Base-by-base conservation (phyloP, 2,797 vertebrate genomes). In the Paguma larvata region DNA sequence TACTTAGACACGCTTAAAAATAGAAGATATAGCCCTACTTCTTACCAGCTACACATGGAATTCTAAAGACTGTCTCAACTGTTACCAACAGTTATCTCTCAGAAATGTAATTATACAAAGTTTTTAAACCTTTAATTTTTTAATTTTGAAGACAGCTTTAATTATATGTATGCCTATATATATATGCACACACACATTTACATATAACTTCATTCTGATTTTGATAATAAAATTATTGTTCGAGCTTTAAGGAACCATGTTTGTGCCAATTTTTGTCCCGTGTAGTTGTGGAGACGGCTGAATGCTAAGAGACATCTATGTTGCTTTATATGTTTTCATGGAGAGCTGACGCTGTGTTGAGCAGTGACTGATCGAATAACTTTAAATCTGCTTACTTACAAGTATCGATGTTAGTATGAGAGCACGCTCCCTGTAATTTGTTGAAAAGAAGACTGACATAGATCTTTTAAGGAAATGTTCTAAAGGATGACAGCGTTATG, bases 1-100 rank as follows among this genome's bases (percentile, higher is more conserved):
- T 88, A 70, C 65, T 95, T 87, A 84, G n/a, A 79, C 75, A 34
- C 63, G 8, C 32, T 89, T 93, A 77, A 72, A 97, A 96, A 93
- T 48, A 95, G 46, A 92, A 93, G 32, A 89, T 68, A 77, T 9
- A 82, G 59, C 89, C 44, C 25, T 77, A 41, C 63, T 84, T 91
- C 73, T 94, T 94, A 90, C 6, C 12, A 91, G 44, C 67, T 86
- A 94, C 68, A 86, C 85, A 62, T 62, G 32, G 46, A 92, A 96
- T 67, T 96, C 38, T 41, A 95, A 95, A 89, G 48, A n/a, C 30
- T 86, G 10, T 44, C 75, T 80, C 63, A 95, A 79, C 51, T 38
- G 46, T 62, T 91, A 91, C 78, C 62, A 84, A 77, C 44, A 65
- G n/a, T 75, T 85, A 88, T 83, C 51, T 88, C 77, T 91, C 48